These are phyloP conservation scores for Heliothis subflexa DNA, from an alignment of 1,140 invertebrate genomes.

Conservation along the genomic window DNA sequence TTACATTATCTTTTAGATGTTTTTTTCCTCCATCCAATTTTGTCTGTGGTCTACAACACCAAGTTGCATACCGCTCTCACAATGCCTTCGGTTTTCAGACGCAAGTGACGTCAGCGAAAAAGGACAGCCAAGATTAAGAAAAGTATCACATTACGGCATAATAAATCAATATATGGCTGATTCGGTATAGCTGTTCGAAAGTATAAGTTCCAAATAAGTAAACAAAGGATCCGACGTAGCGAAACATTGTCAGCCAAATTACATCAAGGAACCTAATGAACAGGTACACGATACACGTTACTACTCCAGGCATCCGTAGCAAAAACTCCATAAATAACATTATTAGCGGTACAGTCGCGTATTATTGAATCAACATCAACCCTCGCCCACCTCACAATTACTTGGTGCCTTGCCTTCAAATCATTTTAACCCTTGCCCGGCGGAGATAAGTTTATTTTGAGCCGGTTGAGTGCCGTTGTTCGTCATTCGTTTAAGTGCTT, in stretches of 20 bases:
- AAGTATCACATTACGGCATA: too few species aligned
- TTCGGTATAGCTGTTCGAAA: background rate
- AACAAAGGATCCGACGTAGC: background rate
- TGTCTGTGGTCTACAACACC: too few species aligned
- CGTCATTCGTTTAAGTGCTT: conserved; percentile 81
- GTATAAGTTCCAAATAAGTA: background rate
- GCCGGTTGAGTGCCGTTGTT: conserved; percentile 74
- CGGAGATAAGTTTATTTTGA: conserved; percentile 85
- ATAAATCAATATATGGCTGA: too few species aligned
- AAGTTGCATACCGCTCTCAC: too few species aligned
- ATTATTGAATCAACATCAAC: conserved; percentile 77
- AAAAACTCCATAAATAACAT: conserved; percentile 80
- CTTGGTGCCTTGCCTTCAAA: conserved; percentile 68
- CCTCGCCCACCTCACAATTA: conserved; percentile 79
- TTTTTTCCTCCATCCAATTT: too few species aligned
- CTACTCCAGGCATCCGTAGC: conserved; percentile 61
- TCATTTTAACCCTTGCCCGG: conserved; percentile 83
- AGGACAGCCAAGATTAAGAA: too few species aligned
- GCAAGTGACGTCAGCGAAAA: too few species aligned
- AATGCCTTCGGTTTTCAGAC: too few species aligned
- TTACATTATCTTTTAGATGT: too few species aligned
- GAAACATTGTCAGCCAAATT: conserved; percentile 29
- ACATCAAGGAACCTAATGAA: conserved; percentile 31
- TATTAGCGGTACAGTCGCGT: conserved; percentile 76
- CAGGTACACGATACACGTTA: conserved; percentile 23